Percentiles rank a stretch among this genome's conserved stretches.
phyloP scores from a whole-genome alignment of 1,140 invertebrate species.

The Acromyrmex charruanus region DNA sequence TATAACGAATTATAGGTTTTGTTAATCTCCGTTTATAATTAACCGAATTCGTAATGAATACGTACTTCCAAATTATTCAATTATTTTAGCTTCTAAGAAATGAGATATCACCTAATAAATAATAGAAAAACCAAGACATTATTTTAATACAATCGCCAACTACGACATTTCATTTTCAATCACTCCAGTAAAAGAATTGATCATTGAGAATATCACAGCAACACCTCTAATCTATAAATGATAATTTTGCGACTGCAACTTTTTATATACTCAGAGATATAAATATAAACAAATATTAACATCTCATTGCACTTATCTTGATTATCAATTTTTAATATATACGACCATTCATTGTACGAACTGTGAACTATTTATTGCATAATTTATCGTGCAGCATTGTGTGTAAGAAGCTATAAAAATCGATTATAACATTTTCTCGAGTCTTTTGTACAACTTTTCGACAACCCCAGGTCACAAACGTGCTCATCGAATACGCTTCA shows the following conservation, averaged over 20 bases:
- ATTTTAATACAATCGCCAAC: neutral
- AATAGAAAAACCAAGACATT: neutral
- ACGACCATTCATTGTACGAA: neutral
- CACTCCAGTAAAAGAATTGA: neutral
- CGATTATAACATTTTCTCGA: neutral
- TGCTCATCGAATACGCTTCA: conserved; percentile 25
- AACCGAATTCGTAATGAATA: neutral
- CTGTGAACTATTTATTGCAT: neutral
- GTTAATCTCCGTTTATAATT: neutral
- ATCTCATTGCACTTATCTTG: neutral
- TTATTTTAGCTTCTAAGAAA: neutral
- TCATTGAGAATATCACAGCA: neutral
- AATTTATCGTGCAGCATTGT: neutral
- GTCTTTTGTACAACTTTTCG: neutral
- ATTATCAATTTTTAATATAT: neutral
- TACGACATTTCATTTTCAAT: neutral
- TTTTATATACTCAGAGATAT: neutral
- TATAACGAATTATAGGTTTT: neutral
- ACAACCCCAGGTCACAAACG: conserved; percentile 24
- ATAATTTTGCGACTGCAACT: neutral
- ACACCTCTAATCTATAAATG: neutral
- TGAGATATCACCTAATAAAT: neutral
- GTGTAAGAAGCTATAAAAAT: neutral
- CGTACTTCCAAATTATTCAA: neutral
- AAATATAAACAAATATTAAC: conserved; percentile 17